Evolutionary conservation across 2,888 invertebrate genomes (phyloP).

Genomic region (Cheilosia vulpina): DNA sequence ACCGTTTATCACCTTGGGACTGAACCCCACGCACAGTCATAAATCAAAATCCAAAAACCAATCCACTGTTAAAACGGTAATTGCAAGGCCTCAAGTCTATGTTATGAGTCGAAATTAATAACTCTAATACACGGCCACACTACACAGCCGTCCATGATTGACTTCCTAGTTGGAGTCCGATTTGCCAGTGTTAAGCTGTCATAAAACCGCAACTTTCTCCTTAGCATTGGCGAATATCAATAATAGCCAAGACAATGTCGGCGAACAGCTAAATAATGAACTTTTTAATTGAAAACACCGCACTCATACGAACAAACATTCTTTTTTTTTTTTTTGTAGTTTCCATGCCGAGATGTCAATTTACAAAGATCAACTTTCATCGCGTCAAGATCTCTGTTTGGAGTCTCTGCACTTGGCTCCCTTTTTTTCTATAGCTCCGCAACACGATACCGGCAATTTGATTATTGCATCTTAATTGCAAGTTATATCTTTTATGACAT

Average conservation of each 20-base stretch:
- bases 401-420: conserved; percentile 28
- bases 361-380: conserved; percentile 66
- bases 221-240: conserved; percentile 49
- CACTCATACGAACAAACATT: conserved; percentile 24
- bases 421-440: conserved; percentile 23
- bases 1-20: no score
- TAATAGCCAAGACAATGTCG: conserved; percentile 39
- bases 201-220: conserved; percentile 62
- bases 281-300: conserved; percentile 60
- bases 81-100: not conserved
- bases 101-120: conserved; percentile 33
- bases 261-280: conserved; percentile 44
- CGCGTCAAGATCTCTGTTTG: conserved; percentile 37
- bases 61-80: conserved; percentile 14
- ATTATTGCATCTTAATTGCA: conserved; percentile 61
- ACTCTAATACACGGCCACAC: conserved; percentile 12
- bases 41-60: not conserved
- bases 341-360: conserved; percentile 43
- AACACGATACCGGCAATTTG: conserved; percentile 37
- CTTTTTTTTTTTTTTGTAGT: not conserved
- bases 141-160: conserved; percentile 14
- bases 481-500: conserved; percentile 53
- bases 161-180: conserved; percentile 49
- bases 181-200: conserved; percentile 44
- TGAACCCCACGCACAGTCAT: not conserved